Percentiles rank a stretch among this genome's conserved stretches.
Conservation (phyloP, 2,888 invertebrate species). For the Schizaphis graminum region DNA sequence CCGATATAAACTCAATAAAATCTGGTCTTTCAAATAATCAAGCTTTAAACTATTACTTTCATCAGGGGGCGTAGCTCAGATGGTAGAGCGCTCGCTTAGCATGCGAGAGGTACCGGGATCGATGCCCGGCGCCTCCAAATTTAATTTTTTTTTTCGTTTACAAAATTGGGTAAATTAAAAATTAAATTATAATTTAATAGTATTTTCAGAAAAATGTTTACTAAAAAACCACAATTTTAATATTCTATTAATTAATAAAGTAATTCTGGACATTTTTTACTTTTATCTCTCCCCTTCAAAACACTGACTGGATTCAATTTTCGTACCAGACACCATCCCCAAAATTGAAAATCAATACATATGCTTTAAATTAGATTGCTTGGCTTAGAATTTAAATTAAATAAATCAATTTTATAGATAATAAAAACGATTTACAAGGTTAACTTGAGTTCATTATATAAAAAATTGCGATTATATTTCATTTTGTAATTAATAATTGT, state of each 20-base stretch:
- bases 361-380: too few species aligned
- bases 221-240: too few species aligned
- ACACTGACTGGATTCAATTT: too few species aligned
- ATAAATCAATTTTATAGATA: background rate
- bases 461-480: background rate
- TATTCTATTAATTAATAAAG: too few species aligned
- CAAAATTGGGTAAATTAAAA: background rate
- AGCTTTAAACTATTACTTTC: background rate
- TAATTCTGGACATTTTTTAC: too few species aligned
- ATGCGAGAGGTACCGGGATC: slow-evolving; percentile 76
- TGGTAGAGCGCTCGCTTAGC: slow-evolving; percentile 75
- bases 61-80: slow-evolving; percentile 70
- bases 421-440: background rate
- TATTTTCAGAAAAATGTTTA: too few species aligned
- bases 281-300: too few species aligned
- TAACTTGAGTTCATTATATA: background rate
- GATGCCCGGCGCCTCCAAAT: slow-evolving; percentile 71
- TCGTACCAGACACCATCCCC: too few species aligned
- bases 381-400: background rate
- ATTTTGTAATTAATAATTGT: background rate
- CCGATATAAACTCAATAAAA: background rate
- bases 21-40: slow-evolving; percentile 1
- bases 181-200: too few species aligned
- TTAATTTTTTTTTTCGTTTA: background rate
- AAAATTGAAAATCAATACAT: too few species aligned